A percentile compares a stretch with the other conserved stretches of the same genome.
Conservation (phyloP, 2,113 vertebrate species). For the Scophthalmus maximus region DNA sequence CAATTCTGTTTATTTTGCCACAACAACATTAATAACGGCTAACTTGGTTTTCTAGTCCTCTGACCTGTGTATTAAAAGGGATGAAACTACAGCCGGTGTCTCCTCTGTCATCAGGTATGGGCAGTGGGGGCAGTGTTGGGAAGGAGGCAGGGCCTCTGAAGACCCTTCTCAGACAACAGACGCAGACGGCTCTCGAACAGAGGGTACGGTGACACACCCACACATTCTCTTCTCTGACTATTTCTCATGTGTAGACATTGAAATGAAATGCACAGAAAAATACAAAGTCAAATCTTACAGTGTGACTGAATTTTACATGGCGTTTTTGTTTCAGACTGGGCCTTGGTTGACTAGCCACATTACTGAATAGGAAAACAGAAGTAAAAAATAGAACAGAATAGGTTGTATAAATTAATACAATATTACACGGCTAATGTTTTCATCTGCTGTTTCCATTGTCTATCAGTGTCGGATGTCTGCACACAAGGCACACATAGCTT, state of each 20-base stretch:
- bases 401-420: not conserved
- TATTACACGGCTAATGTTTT: not conserved
- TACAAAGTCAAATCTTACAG: not conserved
- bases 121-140: conserved; percentile 95
- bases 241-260: not conserved
- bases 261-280: not conserved
- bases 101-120: conserved; percentile 90
- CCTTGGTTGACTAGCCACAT: not conserved
- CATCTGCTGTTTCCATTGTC: not conserved
- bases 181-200: conserved; percentile 95
- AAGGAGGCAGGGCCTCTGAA: conserved; percentile 97
- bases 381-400: too few species aligned
- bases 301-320: not conserved
- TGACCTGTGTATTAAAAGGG: conserved; percentile 23
- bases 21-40: conserved; percentile 3
- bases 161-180: conserved; percentile 95
- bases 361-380: not conserved
- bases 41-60: conserved; percentile 7
- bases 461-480: conserved; percentile 28
- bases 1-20: conserved; percentile 19
- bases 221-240: conserved; percentile 2
- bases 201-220: conserved; percentile 85
- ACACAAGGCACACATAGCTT: not conserved
- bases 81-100: conserved; percentile 36
- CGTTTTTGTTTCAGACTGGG: not conserved